Conservation (phyloP, 2,797 vertebrate genomes). For the Echiichthys vipera region DNA sequence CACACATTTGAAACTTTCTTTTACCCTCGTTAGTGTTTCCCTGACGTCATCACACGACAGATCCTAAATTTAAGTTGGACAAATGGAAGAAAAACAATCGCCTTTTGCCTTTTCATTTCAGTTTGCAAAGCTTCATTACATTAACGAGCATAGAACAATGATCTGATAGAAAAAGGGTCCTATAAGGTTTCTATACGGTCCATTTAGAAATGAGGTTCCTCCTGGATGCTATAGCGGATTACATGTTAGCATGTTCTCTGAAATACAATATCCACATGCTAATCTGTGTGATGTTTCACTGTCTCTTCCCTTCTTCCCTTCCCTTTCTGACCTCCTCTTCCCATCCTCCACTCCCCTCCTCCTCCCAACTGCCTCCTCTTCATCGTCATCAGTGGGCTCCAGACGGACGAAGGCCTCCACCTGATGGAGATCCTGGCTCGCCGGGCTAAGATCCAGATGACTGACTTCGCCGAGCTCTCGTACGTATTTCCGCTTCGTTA, state of each 20-base stretch:
- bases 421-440: constrained; percentile 88
- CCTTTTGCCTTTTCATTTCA: neutral
- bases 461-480: constrained; percentile 88
- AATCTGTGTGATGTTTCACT: neutral
- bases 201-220: too few species aligned
- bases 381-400: constrained; percentile 85
- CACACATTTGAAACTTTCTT: constrained; percentile 13
- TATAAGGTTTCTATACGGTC: too few species aligned
- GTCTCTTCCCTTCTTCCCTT: neutral
- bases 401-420: constrained; percentile 89
- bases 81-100: neutral
- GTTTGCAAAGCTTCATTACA: neutral
- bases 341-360: too few species aligned
- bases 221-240: too few species aligned
- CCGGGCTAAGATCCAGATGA: constrained; percentile 88
- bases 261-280: neutral
- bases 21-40: neutral
- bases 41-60: neutral
- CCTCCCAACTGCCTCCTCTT: neutral
- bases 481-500: constrained; percentile 76
- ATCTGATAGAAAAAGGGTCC: too few species aligned
- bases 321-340: too few species aligned
- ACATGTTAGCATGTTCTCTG: neutral
- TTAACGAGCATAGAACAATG: too few species aligned
- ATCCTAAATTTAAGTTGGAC: neutral